Percentiles rank a stretch among this genome's conserved stretches.
Conservation (phyloP, 2,797 vertebrate genomes). For the Peromyscus aztecus region DNA sequence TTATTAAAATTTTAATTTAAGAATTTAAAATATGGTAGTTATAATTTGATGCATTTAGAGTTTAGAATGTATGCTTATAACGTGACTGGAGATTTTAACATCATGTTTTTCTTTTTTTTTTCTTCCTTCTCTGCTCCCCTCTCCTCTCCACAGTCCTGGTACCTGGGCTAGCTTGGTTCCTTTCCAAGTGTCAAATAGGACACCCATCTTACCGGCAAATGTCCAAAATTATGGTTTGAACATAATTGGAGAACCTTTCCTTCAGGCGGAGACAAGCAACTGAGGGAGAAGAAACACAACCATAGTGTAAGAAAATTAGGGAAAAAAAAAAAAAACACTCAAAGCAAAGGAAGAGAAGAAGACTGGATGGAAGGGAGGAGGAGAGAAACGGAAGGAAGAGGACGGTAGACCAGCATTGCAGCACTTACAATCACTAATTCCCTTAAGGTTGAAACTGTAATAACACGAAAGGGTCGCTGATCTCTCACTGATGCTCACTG, state of each 20-base stretch:
- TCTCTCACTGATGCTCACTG: constrained; percentile 93
- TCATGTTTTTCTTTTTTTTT: constrained; percentile 79
- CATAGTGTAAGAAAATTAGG: constrained; percentile 78
- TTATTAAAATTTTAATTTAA: not conserved
- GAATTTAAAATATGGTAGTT: constrained; percentile 54
- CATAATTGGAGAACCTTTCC: constrained; percentile 99
- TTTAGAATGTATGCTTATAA: constrained; percentile 67
- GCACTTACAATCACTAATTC: constrained; percentile 93
- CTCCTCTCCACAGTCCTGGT: constrained; percentile 95
- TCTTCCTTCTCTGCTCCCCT: constrained; percentile 60
- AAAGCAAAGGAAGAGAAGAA: constrained; percentile 80
- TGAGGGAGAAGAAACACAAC: constrained; percentile 89
- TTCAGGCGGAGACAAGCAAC: constrained; percentile 99
- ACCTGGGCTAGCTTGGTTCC: constrained; percentile 99
- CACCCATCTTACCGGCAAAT: constrained; percentile 99
- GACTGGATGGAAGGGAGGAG: constrained; percentile 81
- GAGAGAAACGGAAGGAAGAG: constrained; percentile 90
- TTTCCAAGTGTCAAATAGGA: constrained; percentile 99
- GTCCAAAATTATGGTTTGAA: constrained; percentile 99
- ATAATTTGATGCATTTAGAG: constrained; percentile 67
- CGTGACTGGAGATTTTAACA: constrained; percentile 79
- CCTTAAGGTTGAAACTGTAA: constrained; percentile 89
- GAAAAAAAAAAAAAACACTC: constrained; percentile 70
- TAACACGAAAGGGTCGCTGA: constrained; percentile 88
- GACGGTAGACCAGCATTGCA: constrained; percentile 95